Base-by-base conservation (phyloP, 2,888 invertebrate species). In the Schizotus pectinicornis region DNA sequence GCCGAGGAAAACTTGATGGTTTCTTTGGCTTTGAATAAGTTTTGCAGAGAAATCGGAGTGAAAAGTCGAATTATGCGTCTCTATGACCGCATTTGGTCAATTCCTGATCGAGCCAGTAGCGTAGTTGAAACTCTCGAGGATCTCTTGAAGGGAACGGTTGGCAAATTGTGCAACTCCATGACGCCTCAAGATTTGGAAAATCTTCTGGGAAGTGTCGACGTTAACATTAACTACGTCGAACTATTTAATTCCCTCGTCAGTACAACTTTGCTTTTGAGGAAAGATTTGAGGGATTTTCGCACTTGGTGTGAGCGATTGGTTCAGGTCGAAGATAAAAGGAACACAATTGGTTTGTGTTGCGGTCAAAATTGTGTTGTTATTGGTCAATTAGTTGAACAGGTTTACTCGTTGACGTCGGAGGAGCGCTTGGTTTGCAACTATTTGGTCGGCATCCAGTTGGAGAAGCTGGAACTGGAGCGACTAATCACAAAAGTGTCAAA, bases 281-380 rank as follows among this genome's bases (percentile, higher is more conserved):
- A 67, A 48, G 67, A 69, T 34, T 50, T 77, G 46, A 68, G 72
- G 3, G 59, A 60, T 8, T 75, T 74, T 57, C 65, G 69, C 22
- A 71, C 72, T 9, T 71, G 72, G 49, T 74, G 74, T 47, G 69
- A 74, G 39, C 57, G 72, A 11, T 60, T 77, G 8, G 54, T 77
- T 12, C 50, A 67, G 1, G 60, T 75, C 32, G 77, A 77, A 63
- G 75, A 77, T 37, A 76, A 77, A 61, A 59, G 75, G 35, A 77
- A 76, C 55, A 43, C 59, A 13, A 68, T 75, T 63, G 74, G 74
- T 73, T 56, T 37, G 62, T 57, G 36, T 45, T 55, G 1, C 5
- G 22, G 36, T 13, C 13, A 41, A n/a, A 31, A 14, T 36, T 48
- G n/a, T 12, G 13, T 48, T 31, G n/a, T 35, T 11, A 39, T 9